These are phyloP conservation scores for Agapornis canus DNA, from an alignment of 2,797 vertebrate genomes.

Conservation along the genomic window DNA sequence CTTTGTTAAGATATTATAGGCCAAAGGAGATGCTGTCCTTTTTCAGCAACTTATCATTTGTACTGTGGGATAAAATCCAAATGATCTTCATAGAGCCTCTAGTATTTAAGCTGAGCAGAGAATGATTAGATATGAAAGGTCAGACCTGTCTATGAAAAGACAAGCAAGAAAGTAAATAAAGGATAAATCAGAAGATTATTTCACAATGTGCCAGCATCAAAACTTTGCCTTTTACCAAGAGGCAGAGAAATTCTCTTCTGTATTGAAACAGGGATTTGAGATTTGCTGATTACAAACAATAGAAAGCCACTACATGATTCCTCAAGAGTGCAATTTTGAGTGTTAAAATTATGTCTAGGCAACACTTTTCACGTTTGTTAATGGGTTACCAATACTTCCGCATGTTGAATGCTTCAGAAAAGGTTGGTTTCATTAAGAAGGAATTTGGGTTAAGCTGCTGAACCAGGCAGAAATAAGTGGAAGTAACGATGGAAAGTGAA, in stretches of 20 bases:
- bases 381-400: neutral
- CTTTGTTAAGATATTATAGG: neutral
- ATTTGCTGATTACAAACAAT: neutral
- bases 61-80: neutral
- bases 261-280: neutral
- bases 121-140: slow-evolving; percentile 17
- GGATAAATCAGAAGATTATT: neutral
- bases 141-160: neutral
- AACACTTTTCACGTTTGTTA: neutral
- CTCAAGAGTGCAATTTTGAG: neutral
- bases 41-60: neutral
- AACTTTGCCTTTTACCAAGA: neutral
- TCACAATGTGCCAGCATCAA: neutral
- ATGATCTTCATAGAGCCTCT: neutral
- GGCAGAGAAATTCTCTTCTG: neutral
- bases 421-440: neutral
- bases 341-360: neutral
- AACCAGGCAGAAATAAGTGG: neutral
- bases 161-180: neutral
- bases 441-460: neutral
- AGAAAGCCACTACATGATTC: neutral
- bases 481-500: neutral
- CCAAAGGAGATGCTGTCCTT: neutral
- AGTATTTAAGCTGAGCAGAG: neutral
- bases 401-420: neutral